A percentile compares a stretch with the other conserved stretches of the same genome.
Conservation (phyloP, 2,888 invertebrate species). For the Mythimna pallens region DNA sequence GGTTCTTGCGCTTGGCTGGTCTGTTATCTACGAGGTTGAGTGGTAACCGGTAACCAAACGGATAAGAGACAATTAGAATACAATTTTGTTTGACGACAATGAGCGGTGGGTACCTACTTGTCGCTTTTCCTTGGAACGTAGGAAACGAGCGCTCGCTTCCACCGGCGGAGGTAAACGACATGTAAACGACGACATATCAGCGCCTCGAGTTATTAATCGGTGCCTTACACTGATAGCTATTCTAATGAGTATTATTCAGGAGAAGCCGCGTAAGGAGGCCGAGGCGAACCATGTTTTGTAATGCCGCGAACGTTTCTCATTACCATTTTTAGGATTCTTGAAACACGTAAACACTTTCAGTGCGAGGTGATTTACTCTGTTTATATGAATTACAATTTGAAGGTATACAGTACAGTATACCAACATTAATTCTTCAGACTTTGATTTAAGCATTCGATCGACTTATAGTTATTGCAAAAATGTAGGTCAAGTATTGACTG, state of each 20-base stretch:
- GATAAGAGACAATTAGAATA: slow-evolving; percentile 84
- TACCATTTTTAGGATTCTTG: slow-evolving; percentile 69
- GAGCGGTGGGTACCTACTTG: slow-evolving; percentile 59
- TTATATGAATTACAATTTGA: slow-evolving; percentile 58
- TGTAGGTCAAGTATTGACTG: slow-evolving; percentile 62
- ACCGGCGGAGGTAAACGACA: slow-evolving; percentile 87
- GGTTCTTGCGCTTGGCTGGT: slow-evolving; percentile 67
- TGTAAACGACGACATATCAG: slow-evolving; percentile 85
- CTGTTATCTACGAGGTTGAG: slow-evolving; percentile 79
- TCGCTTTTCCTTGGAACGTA: slow-evolving; percentile 78
- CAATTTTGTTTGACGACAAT: slow-evolving; percentile 76
- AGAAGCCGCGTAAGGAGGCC: slow-evolving; percentile 85
- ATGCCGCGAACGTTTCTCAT: slow-evolving; percentile 68
- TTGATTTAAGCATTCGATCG: slow-evolving; percentile 55
- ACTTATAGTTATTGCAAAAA: slow-evolving; percentile 61
- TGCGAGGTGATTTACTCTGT: slow-evolving; percentile 43
- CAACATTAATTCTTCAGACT: slow-evolving; percentile 56
- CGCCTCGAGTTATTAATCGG: slow-evolving; percentile 87
- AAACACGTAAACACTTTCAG: slow-evolving; percentile 68
- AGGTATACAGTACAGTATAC: slow-evolving; percentile 14
- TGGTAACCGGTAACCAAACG: slow-evolving; percentile 77
- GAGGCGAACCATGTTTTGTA: slow-evolving; percentile 83
- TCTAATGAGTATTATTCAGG: slow-evolving; percentile 87
- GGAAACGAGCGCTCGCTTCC: slow-evolving; percentile 75
- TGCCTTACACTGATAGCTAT: slow-evolving; percentile 88